Conservation (phyloP, 53 echinoderm and acorn worm species). For the Henricia sp. region DNA sequence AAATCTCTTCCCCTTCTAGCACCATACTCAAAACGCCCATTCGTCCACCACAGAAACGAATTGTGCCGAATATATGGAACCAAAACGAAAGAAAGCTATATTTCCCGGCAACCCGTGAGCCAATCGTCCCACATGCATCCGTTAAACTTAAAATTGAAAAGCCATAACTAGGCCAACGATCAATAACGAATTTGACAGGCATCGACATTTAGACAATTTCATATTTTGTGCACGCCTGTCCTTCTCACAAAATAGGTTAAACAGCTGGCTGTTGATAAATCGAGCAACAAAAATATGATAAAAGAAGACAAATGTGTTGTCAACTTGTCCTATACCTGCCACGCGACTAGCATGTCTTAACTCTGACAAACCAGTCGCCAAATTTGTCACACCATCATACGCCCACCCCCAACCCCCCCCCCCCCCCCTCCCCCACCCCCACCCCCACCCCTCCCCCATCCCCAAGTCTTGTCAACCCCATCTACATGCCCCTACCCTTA, state of each 20-base stretch:
- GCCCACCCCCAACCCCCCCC: too few species aligned
- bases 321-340: not conserved
- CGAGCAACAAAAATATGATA: not conserved
- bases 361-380: too few species aligned
- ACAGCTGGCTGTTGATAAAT: not conserved
- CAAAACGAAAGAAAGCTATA: too few species aligned
- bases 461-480: too few species aligned
- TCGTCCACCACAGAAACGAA: too few species aligned
- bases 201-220: not conserved
- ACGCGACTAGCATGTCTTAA: not conserved
- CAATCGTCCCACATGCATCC: not conserved
- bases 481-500: not conserved
- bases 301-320: not conserved
- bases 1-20: too few species aligned
- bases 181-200: not conserved
- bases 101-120: not conserved
- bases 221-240: not conserved
- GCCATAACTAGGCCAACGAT: conserved; percentile 20
- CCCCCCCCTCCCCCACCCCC: too few species aligned
- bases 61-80: too few species aligned
- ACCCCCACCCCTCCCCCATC: too few species aligned
- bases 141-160: not conserved
- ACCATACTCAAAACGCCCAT: too few species aligned
- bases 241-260: not conserved
- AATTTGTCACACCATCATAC: too few species aligned